These are phyloP conservation scores for Fistularia commersonii DNA, from an alignment of 2,797 vertebrate species.

Conservation along the genomic window DNA sequence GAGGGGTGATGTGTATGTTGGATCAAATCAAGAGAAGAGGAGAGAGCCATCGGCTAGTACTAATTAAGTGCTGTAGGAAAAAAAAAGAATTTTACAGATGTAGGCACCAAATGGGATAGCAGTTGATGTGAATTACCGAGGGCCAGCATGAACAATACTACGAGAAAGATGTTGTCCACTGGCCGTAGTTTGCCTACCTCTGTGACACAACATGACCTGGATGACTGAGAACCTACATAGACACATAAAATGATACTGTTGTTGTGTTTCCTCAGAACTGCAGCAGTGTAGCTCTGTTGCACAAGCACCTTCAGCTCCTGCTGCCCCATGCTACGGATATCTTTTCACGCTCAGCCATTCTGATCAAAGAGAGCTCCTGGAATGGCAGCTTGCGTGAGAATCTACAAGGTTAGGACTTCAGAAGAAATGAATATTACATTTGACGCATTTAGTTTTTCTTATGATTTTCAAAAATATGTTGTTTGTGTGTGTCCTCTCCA, in stretches of 20 bases:
- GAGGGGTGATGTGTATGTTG: too few species aligned
- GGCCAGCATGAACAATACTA: too few species aligned
- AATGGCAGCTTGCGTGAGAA: slow-evolving; percentile 92
- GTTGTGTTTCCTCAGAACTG: slow-evolving; percentile 78
- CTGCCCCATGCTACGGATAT: slow-evolving; percentile 95
- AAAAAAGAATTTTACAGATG: too few species aligned
- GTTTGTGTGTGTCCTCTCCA: slow-evolving; percentile 51
- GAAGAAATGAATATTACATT: neutral
- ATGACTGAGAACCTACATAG: too few species aligned
- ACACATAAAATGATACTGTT: neutral
- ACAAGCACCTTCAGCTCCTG: slow-evolving; percentile 95
- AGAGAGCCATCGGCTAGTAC: too few species aligned
- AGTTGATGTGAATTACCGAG: too few species aligned
- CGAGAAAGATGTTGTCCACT: too few species aligned
- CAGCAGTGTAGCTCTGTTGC: slow-evolving; percentile 93
- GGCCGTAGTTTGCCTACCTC: too few species aligned
- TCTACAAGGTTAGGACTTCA: slow-evolving; percentile 79
- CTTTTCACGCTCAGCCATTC: slow-evolving; percentile 87
- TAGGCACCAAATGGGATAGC: too few species aligned
- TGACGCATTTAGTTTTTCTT: neutral
- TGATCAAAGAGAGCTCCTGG: slow-evolving; percentile 93
- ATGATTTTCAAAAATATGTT: neutral
- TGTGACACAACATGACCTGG: too few species aligned
- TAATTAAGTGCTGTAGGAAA: too few species aligned
- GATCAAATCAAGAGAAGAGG: too few species aligned